Conservation (phyloP, 2,113 vertebrate genomes). For the Proteles cristata region DNA sequence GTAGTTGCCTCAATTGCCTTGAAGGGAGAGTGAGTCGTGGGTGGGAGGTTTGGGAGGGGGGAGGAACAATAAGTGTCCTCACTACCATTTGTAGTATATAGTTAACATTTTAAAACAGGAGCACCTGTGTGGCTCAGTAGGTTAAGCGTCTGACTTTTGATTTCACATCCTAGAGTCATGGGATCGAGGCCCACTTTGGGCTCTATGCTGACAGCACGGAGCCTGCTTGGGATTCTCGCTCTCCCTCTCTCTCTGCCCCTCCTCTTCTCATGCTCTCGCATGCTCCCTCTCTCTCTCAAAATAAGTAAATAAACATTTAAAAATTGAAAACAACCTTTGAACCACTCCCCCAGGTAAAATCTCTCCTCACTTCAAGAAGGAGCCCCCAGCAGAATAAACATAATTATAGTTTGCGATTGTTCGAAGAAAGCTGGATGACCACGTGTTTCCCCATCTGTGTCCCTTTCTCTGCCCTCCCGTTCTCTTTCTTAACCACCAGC, state of each 20-base stretch:
- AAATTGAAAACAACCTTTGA: neutral
- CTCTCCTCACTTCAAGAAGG: neutral
- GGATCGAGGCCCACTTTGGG: no score
- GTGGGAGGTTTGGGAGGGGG: neutral
- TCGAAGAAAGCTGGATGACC: neutral
- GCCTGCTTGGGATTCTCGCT: no score
- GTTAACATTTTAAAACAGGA: neutral
- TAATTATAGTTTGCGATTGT: neutral
- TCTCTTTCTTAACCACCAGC: neutral
- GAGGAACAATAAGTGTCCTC: neutral
- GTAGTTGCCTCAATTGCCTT: neutral
- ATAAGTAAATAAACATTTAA: neutral
- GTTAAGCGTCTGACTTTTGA: no score
- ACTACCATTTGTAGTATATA: neutral
- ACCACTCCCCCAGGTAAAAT: neutral
- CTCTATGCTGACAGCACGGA: no score
- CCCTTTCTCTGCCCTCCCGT: neutral
- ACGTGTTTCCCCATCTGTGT: rapidly evolving
- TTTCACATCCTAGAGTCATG: no score
- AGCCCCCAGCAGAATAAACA: neutral
- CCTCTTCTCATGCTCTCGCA: no score
- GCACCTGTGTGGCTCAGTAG: no score
- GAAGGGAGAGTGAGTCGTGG: neutral
- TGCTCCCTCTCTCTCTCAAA: no score
- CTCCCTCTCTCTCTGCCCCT: no score